phyloP scores from a whole-genome alignment of 37 sponge, comb jelly and placozoan species.

The Diacarnus erythraeanus region DNA sequence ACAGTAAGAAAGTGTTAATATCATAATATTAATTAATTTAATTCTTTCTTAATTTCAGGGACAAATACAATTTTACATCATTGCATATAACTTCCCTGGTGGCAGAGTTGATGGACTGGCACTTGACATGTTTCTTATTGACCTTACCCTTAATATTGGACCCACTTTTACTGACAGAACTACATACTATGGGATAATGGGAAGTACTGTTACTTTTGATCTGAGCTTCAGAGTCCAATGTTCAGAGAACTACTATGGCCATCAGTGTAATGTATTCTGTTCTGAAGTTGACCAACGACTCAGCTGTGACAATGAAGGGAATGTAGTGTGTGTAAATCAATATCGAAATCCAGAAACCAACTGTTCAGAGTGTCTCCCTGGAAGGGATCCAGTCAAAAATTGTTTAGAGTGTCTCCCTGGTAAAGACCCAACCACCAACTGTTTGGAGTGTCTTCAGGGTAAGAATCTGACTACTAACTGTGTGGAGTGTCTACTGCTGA shows the following conservation, averaged over 20 bases:
- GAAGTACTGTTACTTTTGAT: not conserved
- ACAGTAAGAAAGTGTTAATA: not conserved
- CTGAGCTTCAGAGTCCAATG: slow-evolving; percentile 6
- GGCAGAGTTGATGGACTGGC: too few relatives aligned
- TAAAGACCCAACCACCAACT: not conserved
- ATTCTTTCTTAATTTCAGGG: not conserved
- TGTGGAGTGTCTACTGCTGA: not conserved
- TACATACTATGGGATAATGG: not conserved
- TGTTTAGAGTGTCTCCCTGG: not conserved
- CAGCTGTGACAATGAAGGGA: not conserved
- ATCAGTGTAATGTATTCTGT: not conserved
- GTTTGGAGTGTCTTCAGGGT: not conserved
- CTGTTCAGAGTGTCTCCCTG: not conserved
- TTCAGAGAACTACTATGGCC: slow-evolving; percentile 11
- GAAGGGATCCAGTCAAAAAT: not conserved
- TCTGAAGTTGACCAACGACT: not conserved
- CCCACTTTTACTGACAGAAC: not conserved
- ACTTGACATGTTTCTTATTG: not conserved
- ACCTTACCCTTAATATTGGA: not conserved
- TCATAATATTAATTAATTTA: too few relatives aligned
- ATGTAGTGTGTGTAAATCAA: not conserved
- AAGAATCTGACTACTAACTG: not conserved
- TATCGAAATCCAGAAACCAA: not conserved
- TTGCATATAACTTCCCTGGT: not conserved
- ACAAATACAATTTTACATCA: not conserved